Conservation (phyloP, 2,113 vertebrate genomes). For the Leptodactylus fuscus region DNA sequence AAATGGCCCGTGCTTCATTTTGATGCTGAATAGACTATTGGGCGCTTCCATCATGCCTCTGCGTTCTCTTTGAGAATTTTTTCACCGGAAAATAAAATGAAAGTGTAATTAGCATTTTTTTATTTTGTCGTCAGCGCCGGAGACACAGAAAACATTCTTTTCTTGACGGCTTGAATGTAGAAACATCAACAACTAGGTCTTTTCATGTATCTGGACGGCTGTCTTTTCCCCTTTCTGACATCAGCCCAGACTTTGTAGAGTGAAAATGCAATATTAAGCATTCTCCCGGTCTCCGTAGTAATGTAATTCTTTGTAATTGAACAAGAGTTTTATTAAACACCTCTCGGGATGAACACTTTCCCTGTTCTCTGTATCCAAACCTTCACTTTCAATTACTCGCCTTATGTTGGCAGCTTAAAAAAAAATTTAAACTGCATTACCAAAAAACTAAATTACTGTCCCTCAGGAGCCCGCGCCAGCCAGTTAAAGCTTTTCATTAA, state of each 20-base stretch:
- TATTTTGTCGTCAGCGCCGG: background rate
- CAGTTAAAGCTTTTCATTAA: constrained; percentile 51
- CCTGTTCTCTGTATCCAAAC: constrained; percentile 60
- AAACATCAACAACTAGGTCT: constrained; percentile 28
- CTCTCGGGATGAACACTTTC: constrained; percentile 61
- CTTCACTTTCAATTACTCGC: constrained; percentile 61
- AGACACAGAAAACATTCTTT: constrained; percentile 3
- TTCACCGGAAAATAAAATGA: background rate
- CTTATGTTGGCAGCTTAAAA: constrained; percentile 61
- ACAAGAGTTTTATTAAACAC: constrained; percentile 61
- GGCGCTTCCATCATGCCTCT: background rate
- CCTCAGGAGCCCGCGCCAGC: constrained; percentile 41
- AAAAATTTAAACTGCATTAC: constrained; percentile 60
- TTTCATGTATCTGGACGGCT: constrained; percentile 54
- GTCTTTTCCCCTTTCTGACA: constrained; percentile 54
- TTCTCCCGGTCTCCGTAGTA: constrained; percentile 59
- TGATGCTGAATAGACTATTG: background rate
- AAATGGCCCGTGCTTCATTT: background rate
- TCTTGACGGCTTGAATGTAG: constrained; percentile 23
- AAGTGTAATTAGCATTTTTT: constrained; percentile 25
- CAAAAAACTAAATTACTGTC: constrained; percentile 56
- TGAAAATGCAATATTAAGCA: constrained; percentile 60
- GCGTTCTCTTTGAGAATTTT: constrained; percentile 10
- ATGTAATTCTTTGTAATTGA: constrained; percentile 62
- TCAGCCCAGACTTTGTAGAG: constrained; percentile 48